Base-by-base conservation (phyloP, 1,140 invertebrate species). In the Glossosoma conforme region DNA sequence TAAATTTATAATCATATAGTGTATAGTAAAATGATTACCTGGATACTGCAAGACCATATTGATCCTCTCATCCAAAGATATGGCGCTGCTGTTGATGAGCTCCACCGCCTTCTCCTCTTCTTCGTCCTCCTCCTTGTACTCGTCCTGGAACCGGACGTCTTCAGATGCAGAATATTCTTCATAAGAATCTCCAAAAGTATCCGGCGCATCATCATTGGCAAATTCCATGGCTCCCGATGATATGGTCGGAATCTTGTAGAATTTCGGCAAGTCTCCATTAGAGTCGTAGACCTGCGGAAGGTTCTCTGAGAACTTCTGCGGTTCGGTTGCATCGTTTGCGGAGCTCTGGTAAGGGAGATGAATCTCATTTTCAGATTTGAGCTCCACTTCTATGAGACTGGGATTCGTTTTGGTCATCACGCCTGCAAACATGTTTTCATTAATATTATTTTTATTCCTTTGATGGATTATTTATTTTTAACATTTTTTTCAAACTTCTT, bases 21-120 rank as follows among this genome's bases (percentile, higher is more conserved):
- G n/a, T 28, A 28, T 28, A 28, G 24, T 8, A 28, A 28, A 28
- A 28, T 8, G n/a, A n/a, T 24, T 49, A 59, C 57, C 35, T 9
- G 49, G 49, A 37, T 38, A 47, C 38, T 56, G 44, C 9, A 59
- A 21, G 2, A 52, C 57, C 41, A 59, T 36, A 32, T 52, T 59
- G 38, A 59, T 59, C 32, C 57, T 36, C 20, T 59, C 57, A 33
- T 59, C 57, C 9, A 59, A 41, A n/a, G 53, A 56, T 36, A 59
- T 55, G 21, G 8, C n/a, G 8, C 8, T 8, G n/a, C n/a, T n/a
- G n/a, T n/a, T n/a, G n/a, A n/a, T n/a, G n/a, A n/a, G n/a, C n/a
- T n/a, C 17, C 14, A 9, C 35, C 8, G 5, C 14, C 8, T 36
- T 36, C 5, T 10, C 35, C 8, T 38, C 32, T 14, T 14, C 22